Percentiles rank a stretch among this genome's conserved stretches.
These are phyloP conservation scores for Sorex fumeus DNA, from an alignment of 2,113 vertebrate genomes.

Conservation along the genomic window DNA sequence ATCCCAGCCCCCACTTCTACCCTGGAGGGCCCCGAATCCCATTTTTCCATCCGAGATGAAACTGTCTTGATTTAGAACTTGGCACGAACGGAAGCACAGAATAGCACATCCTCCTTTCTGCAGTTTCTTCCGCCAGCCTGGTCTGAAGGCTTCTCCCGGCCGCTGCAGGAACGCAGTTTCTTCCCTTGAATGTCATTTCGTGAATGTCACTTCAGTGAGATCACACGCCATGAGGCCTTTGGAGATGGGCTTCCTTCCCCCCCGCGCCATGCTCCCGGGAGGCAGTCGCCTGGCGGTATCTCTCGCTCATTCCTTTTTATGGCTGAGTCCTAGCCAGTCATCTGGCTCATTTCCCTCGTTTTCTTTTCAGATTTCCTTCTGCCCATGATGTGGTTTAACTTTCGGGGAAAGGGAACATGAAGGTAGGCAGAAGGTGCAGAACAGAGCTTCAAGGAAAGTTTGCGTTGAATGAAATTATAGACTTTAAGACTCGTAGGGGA, in stretches of 20 bases:
- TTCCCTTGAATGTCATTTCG: not conserved
- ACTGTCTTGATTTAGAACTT: not conserved
- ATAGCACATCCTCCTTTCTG: not conserved
- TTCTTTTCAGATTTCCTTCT: not conserved
- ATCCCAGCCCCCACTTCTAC: not conserved
- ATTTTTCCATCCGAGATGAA: not conserved
- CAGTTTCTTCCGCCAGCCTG: not conserved
- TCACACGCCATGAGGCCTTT: not conserved
- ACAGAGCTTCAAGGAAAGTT: constrained; percentile 5
- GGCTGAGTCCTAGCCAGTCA: not conserved
- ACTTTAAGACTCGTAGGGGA: not conserved
- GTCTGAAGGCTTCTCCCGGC: not conserved
- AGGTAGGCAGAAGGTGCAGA: not conserved
- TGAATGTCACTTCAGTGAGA: not conserved
- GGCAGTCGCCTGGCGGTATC: not conserved
- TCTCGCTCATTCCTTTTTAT: not conserved
- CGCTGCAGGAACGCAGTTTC: not conserved
- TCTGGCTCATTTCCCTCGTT: not conserved
- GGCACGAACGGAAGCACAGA: not conserved
- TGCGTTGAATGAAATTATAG: not conserved
- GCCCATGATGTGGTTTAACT: not conserved
- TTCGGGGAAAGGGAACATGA: constrained; percentile 10
- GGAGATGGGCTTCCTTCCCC: not conserved
- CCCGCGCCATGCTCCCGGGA: not conserved
- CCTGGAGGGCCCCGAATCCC: not conserved